Conservation (phyloP, 2,113 vertebrate genomes). For the Spermophilus dauricus region DNA sequence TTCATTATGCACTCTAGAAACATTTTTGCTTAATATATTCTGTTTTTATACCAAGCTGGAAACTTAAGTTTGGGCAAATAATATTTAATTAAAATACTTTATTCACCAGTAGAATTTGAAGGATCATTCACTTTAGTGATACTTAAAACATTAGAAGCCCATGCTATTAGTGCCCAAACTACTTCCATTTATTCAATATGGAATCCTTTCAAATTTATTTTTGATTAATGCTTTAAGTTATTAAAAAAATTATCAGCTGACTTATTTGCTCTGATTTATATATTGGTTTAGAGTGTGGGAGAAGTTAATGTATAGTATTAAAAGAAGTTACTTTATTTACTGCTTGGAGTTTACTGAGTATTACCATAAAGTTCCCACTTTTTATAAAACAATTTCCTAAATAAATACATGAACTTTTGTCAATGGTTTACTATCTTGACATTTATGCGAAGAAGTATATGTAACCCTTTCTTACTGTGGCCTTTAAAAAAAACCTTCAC, state of each 20-base stretch:
- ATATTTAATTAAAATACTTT: neutral
- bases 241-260: neutral
- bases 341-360: neutral
- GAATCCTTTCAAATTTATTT: neutral
- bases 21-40: neutral
- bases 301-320: neutral
- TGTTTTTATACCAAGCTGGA: neutral
- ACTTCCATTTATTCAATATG: neutral
- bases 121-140: neutral
- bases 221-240: conserved; percentile 41
- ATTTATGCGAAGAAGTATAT: conserved; percentile 40
- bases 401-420: conserved; percentile 54
- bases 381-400: conserved; percentile 57
- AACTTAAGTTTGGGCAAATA: neutral
- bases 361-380: conserved; percentile 57
- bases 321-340: neutral
- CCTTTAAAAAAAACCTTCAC: neutral
- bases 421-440: conserved; percentile 62
- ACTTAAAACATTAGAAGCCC: neutral
- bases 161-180: neutral
- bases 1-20: neutral
- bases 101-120: neutral
- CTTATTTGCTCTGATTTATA: neutral
- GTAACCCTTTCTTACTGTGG: neutral
- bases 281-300: neutral